These are phyloP conservation scores for Lobophora halterata DNA, from an alignment of 2,888 invertebrate genomes.

Conservation along the genomic window DNA sequence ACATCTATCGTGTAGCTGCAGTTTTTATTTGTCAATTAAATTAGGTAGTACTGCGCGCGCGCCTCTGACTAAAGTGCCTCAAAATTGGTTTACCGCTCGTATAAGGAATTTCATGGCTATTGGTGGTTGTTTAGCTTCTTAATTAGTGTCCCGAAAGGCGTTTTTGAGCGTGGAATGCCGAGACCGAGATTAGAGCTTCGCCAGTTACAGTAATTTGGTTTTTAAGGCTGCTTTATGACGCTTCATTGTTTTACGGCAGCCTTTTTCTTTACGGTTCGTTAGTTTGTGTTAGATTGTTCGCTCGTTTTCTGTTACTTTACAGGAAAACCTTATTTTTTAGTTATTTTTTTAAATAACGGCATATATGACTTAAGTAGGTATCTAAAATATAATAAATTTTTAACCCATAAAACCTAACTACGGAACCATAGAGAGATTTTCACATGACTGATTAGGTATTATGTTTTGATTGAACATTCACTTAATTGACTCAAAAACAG, in stretches of 20 bases:
- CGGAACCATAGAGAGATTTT: no score
- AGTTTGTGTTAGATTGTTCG: conserved; percentile 17
- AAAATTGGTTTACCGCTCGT: conserved; percentile 70
- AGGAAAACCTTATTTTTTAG: no score
- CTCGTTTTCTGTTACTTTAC: background rate
- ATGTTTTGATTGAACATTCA: no score
- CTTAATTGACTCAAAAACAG: no score
- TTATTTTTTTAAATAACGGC: no score
- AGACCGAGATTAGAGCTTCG: conserved; percentile 52
- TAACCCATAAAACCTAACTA: no score
- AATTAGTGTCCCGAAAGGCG: conserved; percentile 63
- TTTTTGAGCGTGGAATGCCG: conserved; percentile 54
- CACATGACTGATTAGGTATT: no score
- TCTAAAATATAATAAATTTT: no score
- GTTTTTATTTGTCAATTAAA: conserved; percentile 69
- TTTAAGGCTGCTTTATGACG: conserved; percentile 53
- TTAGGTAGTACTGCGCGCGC: conserved; percentile 52
- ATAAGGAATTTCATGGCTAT: conserved; percentile 76
- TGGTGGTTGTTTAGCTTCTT: conserved; percentile 68
- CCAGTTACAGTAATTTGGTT: conserved; percentile 52
- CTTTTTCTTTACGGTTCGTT: conserved; percentile 32
- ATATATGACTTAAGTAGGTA: no score
- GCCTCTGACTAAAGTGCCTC: conserved; percentile 62
- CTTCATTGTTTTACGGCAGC: conserved; percentile 59
- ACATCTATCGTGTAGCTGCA: conserved; percentile 6